Percentiles rank a stretch among this genome's conserved stretches.
Evolutionary conservation across 2,113 vertebrate species (phyloP).

Genomic region (Mormoops blainvillei): DNA sequence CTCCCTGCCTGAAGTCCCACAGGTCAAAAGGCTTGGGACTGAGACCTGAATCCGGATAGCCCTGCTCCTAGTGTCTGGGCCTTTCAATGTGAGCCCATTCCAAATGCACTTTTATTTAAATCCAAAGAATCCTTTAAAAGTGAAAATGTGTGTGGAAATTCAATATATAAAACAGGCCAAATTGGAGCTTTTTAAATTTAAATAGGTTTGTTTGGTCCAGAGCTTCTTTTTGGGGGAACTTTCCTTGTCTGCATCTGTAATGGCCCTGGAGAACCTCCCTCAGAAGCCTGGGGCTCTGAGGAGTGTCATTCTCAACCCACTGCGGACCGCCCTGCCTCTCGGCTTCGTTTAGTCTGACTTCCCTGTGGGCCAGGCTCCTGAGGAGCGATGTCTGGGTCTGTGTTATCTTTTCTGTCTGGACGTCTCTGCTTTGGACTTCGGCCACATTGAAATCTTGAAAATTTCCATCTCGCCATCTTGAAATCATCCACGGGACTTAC

Average conservation of each 20-base stretch:
- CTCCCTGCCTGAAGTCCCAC: not conserved
- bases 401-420: not conserved
- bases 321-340: not conserved
- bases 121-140: not conserved
- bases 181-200: not conserved
- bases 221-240: not conserved
- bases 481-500: not conserved
- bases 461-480: slow-evolving; percentile 13
- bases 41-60: not conserved
- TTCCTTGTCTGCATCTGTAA: not conserved
- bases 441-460: slow-evolving; percentile 24
- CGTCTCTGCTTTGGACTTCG: not conserved
- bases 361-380: not conserved
- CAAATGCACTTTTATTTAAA: not conserved
- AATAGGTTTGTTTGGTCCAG: not conserved
- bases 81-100: not conserved
- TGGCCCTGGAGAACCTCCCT: not conserved
- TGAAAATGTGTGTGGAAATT: not conserved
- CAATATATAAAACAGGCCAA: not conserved
- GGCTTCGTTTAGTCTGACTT: not conserved
- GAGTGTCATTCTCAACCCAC: not conserved
- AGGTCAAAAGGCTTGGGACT: not conserved
- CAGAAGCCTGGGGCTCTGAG: not conserved
- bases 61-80: not conserved
- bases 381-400: not conserved